Evolutionary conservation across 2,888 invertebrate species (phyloP).

Genomic region (Ptycholaimellus sp.): DNA sequence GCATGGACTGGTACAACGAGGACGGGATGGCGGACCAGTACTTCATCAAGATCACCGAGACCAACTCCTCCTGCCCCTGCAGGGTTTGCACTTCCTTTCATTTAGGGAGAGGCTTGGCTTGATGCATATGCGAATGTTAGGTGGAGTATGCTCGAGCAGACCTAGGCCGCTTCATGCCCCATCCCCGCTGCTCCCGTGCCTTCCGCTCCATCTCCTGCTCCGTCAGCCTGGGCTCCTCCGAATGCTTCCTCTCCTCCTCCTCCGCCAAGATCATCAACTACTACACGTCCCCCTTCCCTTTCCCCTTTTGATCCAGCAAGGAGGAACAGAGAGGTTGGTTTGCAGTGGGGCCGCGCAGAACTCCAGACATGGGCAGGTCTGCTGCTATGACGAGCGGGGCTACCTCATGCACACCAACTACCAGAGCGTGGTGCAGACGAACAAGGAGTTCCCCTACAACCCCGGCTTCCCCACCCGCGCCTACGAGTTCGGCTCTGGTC

Average conservation of each 20-base stretch:
- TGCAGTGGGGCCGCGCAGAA: too few species aligned
- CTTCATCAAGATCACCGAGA: too few species aligned
- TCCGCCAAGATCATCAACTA: too few species aligned
- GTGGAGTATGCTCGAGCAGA: constrained; percentile 67
- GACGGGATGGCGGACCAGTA: too few species aligned
- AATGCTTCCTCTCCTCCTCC: too few species aligned
- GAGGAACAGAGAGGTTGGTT: too few species aligned
- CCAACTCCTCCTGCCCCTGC: constrained; percentile 42
- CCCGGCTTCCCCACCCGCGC: constrained; percentile 22
- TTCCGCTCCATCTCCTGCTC: constrained; percentile 37
- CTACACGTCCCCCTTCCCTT: too few species aligned
- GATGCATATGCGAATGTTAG: too few species aligned
- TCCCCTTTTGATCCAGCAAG: too few species aligned
- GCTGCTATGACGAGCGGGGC: constrained; percentile 76
- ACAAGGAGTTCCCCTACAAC: constrained; percentile 13
- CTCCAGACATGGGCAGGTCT: constrained; percentile 82
- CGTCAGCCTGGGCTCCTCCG: constrained; percentile 63
- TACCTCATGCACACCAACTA: constrained; percentile 78
- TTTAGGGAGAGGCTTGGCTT: too few species aligned
- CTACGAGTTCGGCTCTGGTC: constrained; percentile 54
- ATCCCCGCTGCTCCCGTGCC: constrained; percentile 22
- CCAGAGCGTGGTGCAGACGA: constrained; percentile 39
- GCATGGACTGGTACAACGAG: constrained; percentile 20
- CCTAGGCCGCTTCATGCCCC: constrained; percentile 65
- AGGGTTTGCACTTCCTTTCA: too few species aligned